phyloP scores from a whole-genome alignment of 2,797 vertebrate genomes.

The Betta splendens region DNA sequence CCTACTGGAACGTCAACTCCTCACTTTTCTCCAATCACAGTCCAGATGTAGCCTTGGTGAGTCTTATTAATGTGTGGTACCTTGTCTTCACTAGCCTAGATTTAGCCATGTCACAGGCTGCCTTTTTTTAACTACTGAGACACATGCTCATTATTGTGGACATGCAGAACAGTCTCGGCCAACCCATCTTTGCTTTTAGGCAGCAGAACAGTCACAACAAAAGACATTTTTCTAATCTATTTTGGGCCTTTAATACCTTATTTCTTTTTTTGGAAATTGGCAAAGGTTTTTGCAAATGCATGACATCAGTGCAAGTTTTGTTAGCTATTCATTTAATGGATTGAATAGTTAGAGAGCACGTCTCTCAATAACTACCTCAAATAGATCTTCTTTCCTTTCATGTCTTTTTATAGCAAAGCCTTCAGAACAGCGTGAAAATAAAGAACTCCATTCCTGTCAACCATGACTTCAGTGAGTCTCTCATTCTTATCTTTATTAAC shows the following conservation, averaged over 20 bases:
- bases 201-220: background rate
- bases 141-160: background rate
- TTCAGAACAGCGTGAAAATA: conserved; percentile 86
- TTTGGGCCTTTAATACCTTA: background rate
- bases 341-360: conserved; percentile 1
- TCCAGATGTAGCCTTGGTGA: conserved; percentile 90
- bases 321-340: background rate
- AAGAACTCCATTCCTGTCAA: conserved; percentile 66
- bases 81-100: background rate
- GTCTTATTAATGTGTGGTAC: conserved; percentile 41
- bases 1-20: conserved; percentile 97
- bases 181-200: background rate
- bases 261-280: background rate
- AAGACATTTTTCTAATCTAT: background rate
- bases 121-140: conserved; percentile 1
- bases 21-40: conserved; percentile 88
- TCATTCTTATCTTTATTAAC: conserved; percentile 4
- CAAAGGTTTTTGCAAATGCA: background rate
- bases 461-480: conserved; percentile 89
- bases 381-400: conserved; percentile 4
- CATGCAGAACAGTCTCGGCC: background rate
- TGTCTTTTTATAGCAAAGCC: conserved; percentile 74
- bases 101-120: background rate
- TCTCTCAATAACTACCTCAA: conserved; percentile 8
- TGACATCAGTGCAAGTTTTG: background rate